Percentiles rank a stretch among this genome's conserved stretches.
Conservation (phyloP, 2,797 vertebrate genomes). For the Acrocephalus scirpaceus region DNA sequence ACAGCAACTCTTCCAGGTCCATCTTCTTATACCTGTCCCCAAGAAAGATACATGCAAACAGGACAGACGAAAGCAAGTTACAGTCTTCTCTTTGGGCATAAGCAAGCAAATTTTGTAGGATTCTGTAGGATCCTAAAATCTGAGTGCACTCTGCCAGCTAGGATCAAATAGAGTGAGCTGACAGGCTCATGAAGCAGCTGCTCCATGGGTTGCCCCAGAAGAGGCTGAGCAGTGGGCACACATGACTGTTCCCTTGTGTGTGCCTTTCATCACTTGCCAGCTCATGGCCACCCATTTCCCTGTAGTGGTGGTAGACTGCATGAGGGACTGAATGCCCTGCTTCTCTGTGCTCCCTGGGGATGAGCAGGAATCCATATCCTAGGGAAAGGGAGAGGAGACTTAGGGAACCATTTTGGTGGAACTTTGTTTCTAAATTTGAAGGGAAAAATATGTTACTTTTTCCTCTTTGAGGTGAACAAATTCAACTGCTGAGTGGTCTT, state of each 20-base stretch:
- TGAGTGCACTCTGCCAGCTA: not conserved
- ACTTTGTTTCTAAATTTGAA: not conserved
- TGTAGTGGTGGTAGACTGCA: not conserved
- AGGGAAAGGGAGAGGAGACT: not conserved
- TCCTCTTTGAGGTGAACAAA: not conserved
- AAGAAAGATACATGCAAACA: not conserved
- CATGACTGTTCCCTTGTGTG: not conserved
- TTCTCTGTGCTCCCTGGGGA: not conserved
- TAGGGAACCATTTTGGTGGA: not conserved
- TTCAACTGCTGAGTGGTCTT: not conserved
- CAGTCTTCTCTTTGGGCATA: not conserved
- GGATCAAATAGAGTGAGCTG: not conserved
- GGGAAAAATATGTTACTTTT: not conserved
- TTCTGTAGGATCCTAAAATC: not conserved
- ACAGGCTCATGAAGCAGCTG: not conserved
- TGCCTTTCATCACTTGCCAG: not conserved
- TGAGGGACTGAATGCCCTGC: not conserved
- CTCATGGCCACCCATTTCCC: not conserved
- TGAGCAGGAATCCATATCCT: not conserved
- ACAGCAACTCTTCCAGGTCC: not conserved
- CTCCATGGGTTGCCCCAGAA: accelerated
- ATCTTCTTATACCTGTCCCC: not conserved
- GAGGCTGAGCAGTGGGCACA: not conserved
- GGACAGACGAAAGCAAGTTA: not conserved
- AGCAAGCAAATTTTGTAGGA: not conserved